Conservation (phyloP, 2,888 invertebrate genomes). For the Blastobasis lacticolella region DNA sequence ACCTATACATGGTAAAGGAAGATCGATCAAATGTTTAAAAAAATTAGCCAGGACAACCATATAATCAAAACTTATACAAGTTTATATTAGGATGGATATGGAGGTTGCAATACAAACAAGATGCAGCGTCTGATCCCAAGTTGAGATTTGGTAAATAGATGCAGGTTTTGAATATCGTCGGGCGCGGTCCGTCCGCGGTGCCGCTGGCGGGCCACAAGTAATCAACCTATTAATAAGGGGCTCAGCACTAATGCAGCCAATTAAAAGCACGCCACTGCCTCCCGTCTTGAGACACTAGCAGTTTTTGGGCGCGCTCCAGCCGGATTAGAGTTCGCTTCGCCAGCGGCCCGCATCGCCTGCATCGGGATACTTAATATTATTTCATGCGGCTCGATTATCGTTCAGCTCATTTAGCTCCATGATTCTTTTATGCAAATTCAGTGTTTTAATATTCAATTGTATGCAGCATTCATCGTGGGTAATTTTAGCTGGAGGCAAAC, state of each 20-base stretch:
- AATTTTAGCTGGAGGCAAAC: conserved; percentile 56
- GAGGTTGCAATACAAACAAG: too few relatives aligned
- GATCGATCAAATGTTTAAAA: too few relatives aligned
- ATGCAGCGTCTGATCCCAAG: too few relatives aligned
- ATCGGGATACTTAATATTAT: conserved; percentile 11
- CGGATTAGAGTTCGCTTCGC: conserved; percentile 54
- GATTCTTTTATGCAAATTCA: conserved; percentile 48
- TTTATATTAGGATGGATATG: too few relatives aligned
- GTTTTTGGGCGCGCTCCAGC: conserved; percentile 70
- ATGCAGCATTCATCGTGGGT: conserved; percentile 47
- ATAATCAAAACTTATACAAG: too few relatives aligned
- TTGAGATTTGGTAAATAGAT: too few relatives aligned
- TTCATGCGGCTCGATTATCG: conserved; percentile 29
- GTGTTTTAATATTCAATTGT: conserved; percentile 48
- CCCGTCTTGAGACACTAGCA: conserved; percentile 63
- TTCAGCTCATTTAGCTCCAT: conserved; percentile 22
- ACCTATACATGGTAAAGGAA: too few relatives aligned
- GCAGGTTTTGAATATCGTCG: not conserved
- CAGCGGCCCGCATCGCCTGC: conserved; percentile 14
- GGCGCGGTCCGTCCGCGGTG: conserved; percentile 13
- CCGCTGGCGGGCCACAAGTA: conserved; percentile 50
- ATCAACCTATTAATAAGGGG: conserved; percentile 72
- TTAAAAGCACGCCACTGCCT: conserved; percentile 57
- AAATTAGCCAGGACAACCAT: too few relatives aligned
- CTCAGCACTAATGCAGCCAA: conserved; percentile 66